Evolutionary conservation across 2,797 vertebrate species (phyloP), one percentile per base, ranked within the genome.

Genomic region (Pipistrellus pipistrellus): DNA sequence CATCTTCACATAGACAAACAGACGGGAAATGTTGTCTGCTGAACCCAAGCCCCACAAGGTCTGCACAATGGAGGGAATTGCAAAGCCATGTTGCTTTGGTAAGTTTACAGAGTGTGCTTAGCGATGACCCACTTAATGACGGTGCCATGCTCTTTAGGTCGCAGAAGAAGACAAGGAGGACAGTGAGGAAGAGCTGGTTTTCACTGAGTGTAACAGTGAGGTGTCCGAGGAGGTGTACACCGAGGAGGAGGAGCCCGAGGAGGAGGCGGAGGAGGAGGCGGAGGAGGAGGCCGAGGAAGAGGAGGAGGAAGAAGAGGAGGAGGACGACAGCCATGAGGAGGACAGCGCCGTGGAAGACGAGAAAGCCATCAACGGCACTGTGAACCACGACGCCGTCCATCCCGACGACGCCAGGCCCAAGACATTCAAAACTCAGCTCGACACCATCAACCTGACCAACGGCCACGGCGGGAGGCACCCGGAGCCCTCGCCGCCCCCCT

Each of bases 151-250:
- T 94, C 55, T 97, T 97, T 87, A 99, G 98, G 97, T 98, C 88
- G 88, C 93, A 95, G 97, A 99, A 96, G 99, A 98, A 68, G 98
- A 98, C 53, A 98, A 98, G 81, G 99, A 98, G 96, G 98, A 98
- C 35, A 98, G 98, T 51, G 98, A 98, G n/a, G 98, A 98, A 69
- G 99, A 99, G 23, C 98, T 98, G 66, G 62, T 97, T 64, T 98
- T 98, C 96, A 99, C 98, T n/a, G 99, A 98, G 95, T 98, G 96
- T 91, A 98, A 98, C 94, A 98, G 98, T 0, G 98, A 98, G 91
- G 87, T 97, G 38, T 97, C 97, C 23, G 98, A 98, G 86, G 98
- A 98, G 10, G 97, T 97, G 2, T 98, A 96, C 18, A 98, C 97
- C 0, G 98, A 98, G 94, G 98, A 98, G 75, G 98, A 98, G 51